These are phyloP conservation scores for Spicauda simplicius DNA, from an alignment of 2,888 invertebrate species.

Conservation along the genomic window DNA sequence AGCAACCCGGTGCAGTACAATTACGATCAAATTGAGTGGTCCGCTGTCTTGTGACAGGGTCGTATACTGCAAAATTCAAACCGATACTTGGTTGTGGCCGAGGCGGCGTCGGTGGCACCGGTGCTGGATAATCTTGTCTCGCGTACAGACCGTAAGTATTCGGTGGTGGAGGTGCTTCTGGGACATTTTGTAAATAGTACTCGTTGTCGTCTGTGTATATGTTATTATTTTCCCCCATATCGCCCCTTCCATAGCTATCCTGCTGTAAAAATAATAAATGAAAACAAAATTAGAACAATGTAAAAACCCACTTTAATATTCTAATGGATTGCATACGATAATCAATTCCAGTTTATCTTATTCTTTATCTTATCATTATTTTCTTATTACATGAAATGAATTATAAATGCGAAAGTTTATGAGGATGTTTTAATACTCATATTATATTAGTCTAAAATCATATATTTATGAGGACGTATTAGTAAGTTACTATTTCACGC, in stretches of 20 bases:
- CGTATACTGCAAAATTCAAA: slow-evolving; percentile 65
- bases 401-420: too few relatives aligned
- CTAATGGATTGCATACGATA: too few relatives aligned
- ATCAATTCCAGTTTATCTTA: too few relatives aligned
- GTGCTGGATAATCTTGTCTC: slow-evolving; percentile 54
- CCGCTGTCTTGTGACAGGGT: slow-evolving; percentile 71
- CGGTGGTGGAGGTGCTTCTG: slow-evolving; percentile 22
- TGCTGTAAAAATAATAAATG: slow-evolving; percentile 48
- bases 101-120: slow-evolving; percentile 40
- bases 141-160: slow-evolving; percentile 46
- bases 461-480: too few relatives aligned
- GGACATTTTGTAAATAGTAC: slow-evolving; percentile 40
- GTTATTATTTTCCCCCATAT: slow-evolving; percentile 48
- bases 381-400: too few relatives aligned
- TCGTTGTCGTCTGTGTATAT: slow-evolving; percentile 46
- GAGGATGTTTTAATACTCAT: too few relatives aligned
- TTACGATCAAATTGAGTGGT: slow-evolving; percentile 78
- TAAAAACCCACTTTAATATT: background rate
- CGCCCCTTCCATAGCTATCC: slow-evolving; percentile 47
- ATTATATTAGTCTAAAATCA: too few relatives aligned
- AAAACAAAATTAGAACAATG: background rate
- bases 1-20: slow-evolving; percentile 88
- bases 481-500: too few relatives aligned
- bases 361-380: too few relatives aligned
- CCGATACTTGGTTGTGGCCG: slow-evolving; percentile 49